Evolutionary conservation across 2,113 vertebrate species (phyloP), one percentile per base, ranked within the genome.

Genomic region (Camelus bactrianus): DNA sequence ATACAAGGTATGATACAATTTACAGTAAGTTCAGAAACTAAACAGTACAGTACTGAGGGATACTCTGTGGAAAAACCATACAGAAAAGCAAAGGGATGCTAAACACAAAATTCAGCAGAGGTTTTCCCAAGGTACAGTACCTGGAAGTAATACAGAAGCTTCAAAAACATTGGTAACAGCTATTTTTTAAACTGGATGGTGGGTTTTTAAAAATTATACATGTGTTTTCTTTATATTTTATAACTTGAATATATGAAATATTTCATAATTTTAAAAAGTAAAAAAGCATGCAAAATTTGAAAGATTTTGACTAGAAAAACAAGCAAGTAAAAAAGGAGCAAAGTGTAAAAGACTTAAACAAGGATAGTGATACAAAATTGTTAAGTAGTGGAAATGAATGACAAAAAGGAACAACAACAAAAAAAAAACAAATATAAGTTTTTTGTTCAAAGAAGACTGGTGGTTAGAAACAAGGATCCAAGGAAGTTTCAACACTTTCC

Each of bases 1-100:
- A 89, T 6, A 89, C 19, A 56, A 82, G 62, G 42, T 50, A 62
- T 62, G 42, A 60, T 38, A 38, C 6, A 28, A 67, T 38, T 73
- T 79, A 79, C 28, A 46, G 30, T 62, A 89, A 92, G 28, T 92
- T 94, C 46, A 84, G 72, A 89, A 93, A 80, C 30, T 73, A 92
- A 77, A 79, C 2, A 77, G 32, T 82, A 52, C 5, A 95, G 13
- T 46, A 56, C 9, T 46, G 35, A 93, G 62, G 5, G 13, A 67
- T 60, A 75, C 32, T 92, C 3, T 35, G 38, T 70, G 17, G 35
- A 81, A 56, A 93, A 54, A 69, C 38, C 38, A 92, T 15, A 73
- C 3, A 91, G 58, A 86, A 73, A 96, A 86, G 50, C 86, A 77
- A 58, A 76, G 46, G n/a, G 26, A 32, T 82, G 90, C 32, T 77